Evolutionary conservation across 2,888 invertebrate species (phyloP), one percentile per base, ranked within the genome.

Genomic region (Dromius quadrimaculatus): DNA sequence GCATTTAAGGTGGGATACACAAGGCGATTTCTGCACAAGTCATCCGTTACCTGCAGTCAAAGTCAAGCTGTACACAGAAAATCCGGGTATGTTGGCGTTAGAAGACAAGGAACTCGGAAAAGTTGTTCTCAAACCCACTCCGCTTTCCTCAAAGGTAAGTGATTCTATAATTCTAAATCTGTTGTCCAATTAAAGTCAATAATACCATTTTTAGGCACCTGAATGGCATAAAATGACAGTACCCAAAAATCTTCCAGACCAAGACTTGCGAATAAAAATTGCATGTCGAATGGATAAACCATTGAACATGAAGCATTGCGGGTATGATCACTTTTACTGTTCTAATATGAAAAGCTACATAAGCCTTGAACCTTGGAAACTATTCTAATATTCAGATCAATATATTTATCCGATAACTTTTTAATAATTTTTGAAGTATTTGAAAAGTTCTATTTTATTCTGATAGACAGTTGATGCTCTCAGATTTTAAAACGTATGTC

Each of bases 171-270:
- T 32, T 32, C 4, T 32, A 32, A 6, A 19, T n/a, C 2, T 47
- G 47, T 8, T 20, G 8, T 20, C 4, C 32, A 5, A 32, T 32
- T 32, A 32, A 32, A 5, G n/a, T 32, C 32, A 32, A n/a, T n/a
- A n/a, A n/a, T n/a, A 32, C 32, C 32, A 36, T 73, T 79, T 76
- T 43, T 79, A 93, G 92, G 90, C 89, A 73, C 98, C 98, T 1
- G 98, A 99, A 83, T 98, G 98, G 98, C 96, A 98, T 86, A 94
- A 95, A 79, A 97, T 99, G 97, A 91, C 89, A 19, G 93, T 97
- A 50, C 91, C 96, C 6, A 98, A 98, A 85, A 97, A 95, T 83
- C 88, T 94, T 74, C 92, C 95, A 0, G 98, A 99, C 84, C 95
- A 95, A 84, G 97, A 98, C 84, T 86, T 99, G 70, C 90, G 92